These are phyloP conservation scores for Ectemnius continuus DNA, from an alignment of 2,888 invertebrate genomes.

Conservation along the genomic window DNA sequence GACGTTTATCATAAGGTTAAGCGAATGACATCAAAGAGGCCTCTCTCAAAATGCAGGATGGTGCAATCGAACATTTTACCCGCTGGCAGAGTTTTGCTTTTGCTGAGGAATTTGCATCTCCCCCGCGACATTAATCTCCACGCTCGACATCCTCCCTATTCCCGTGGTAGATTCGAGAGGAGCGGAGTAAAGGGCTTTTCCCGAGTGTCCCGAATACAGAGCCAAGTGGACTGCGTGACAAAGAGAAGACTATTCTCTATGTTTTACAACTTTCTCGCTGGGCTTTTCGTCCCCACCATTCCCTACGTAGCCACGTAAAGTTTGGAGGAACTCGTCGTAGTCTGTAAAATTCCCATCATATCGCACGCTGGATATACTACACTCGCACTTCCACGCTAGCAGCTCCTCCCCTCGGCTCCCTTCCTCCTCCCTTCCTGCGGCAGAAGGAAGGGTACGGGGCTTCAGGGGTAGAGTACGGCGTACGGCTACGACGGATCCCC, in stretches of 20 bases:
- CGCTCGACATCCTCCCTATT: conserved; percentile 60
- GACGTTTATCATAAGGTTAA: conserved; percentile 30
- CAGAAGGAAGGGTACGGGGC: too few relatives aligned
- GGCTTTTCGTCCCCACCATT: conserved; percentile 29
- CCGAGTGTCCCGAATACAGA: too few relatives aligned
- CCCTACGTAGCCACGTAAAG: conserved; percentile 14
- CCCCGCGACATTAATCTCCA: conserved; percentile 69
- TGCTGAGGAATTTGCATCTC: conserved; percentile 63
- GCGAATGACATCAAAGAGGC: conserved; percentile 4
- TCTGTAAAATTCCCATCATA: conserved; percentile 50
- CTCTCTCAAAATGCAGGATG: neutral
- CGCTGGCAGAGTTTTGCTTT: conserved; percentile 41
- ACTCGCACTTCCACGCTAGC: conserved; percentile 28
- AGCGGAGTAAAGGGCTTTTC: too few relatives aligned
- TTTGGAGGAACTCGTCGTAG: conserved; percentile 37
- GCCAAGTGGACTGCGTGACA: neutral
- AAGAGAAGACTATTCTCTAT: conserved; percentile 17
- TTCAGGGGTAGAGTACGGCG: neutral
- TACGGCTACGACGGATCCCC: conserved; percentile 5
- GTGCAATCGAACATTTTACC: conserved; percentile 38
- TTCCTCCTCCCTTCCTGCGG: neutral
- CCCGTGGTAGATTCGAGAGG: too few relatives aligned
- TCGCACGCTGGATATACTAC: conserved; percentile 42
- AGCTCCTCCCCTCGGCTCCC: conserved; percentile 4
- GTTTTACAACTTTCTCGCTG: conserved; percentile 11